phyloP scores from a whole-genome alignment of 2,113 vertebrate genomes.

The Spermophilus dauricus region DNA sequence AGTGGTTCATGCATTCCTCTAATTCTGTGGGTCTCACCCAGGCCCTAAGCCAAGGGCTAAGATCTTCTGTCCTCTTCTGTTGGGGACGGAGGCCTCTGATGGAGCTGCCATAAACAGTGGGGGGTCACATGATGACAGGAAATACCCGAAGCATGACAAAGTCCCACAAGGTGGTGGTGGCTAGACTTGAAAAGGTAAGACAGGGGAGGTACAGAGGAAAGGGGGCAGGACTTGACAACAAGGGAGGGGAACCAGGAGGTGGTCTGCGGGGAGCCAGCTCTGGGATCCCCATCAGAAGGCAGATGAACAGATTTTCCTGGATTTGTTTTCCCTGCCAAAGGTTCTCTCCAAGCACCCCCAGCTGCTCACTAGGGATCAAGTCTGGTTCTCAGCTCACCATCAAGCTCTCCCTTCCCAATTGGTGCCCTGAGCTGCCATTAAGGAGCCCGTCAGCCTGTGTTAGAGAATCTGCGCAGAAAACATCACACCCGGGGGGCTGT shows the following conservation, averaged over 20 bases:
- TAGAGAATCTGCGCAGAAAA: slow-evolving; percentile 6
- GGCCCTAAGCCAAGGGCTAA: neutral
- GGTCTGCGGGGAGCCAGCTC: accelerated
- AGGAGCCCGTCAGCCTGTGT: slow-evolving; percentile 4
- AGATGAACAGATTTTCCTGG: neutral
- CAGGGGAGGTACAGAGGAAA: neutral
- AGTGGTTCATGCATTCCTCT: neutral
- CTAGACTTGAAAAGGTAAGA: neutral
- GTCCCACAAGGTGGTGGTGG: neutral
- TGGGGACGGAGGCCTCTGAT: neutral
- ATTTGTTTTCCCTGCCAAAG: neutral
- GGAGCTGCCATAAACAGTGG: too few relatives aligned
- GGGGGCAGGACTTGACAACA: neutral
- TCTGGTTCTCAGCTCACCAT: neutral
- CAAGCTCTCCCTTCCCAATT: neutral
- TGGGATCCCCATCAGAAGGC: neutral
- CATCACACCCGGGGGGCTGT: neutral
- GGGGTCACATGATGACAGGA: neutral
- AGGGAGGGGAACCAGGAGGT: neutral
- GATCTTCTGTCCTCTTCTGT: neutral
- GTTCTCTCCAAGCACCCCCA: too few relatives aligned
- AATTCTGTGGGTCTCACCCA: neutral
- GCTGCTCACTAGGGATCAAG: too few relatives aligned
- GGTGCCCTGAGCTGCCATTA: slow-evolving; percentile 31
- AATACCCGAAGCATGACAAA: neutral